Evolutionary conservation across 2,797 vertebrate species (phyloP), one percentile per base, ranked within the genome.

Genomic region (Tadarida brasiliensis): DNA sequence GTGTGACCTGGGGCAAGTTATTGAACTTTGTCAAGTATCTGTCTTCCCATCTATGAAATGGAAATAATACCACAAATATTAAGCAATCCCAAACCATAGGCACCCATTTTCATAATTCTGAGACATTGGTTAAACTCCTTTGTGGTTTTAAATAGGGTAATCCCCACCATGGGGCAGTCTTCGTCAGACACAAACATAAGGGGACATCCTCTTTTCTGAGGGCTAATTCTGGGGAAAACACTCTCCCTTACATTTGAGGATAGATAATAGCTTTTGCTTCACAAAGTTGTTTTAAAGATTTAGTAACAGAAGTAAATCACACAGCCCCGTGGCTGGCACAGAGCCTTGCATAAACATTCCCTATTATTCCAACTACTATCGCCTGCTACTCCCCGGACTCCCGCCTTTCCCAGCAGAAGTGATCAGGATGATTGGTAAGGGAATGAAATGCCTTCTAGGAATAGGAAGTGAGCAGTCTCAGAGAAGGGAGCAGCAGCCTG

Each of bases 361-460:
- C 12, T 19, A 5, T 39, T 65, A 65, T n/a, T 28, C 28, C 17
- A 54, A 10, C 14, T 16, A 26, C 56, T 20, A 33, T 35, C 4
- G 7, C 26, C 44, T 47, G 10, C 22, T 11, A 22, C 10, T 28
- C 68, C 16, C 0, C 2, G 6, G 26, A 57, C 67, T 39, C 4
- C 28, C 70, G 91, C 63, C 51, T 44, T 19, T 54, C 22, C 28
- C 24, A 63, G 59, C 14, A 85, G 61, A 77, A 86, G 65, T 51
- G 88, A 88, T 30, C 56, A 78, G n/a, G 71, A 86, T n/a, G 47
- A 22, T 17, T 47, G 9, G 57, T 39, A 67, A 67, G 71, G 71
- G 30, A 92, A 78, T 28, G 5, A 82, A 65, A 73, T 47, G n/a
- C 76, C 61, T 91, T 87, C 87, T 63, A 96, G 61, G 54, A 94